phyloP scores from a whole-genome alignment of 2,113 vertebrate species.

The Campylorhamphus procurvoides region DNA sequence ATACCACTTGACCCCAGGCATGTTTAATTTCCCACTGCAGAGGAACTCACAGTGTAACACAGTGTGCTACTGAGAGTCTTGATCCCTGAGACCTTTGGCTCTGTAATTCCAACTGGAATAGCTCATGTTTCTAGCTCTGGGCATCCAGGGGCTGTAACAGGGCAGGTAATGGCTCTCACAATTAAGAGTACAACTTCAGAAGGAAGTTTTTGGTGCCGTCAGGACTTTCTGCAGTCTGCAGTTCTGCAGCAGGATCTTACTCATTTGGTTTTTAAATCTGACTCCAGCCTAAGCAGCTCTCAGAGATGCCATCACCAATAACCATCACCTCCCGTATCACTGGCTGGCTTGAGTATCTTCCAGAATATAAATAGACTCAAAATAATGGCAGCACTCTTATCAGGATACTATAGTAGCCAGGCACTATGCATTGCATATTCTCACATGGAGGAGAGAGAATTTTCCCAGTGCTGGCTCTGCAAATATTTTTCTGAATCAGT shows the following conservation, averaged over 20 bases:
- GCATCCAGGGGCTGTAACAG: background rate
- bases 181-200: background rate
- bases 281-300: background rate
- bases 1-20: background rate
- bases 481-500: background rate
- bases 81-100: background rate
- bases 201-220: background rate
- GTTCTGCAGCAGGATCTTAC: background rate
- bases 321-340: background rate
- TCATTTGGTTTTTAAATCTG: background rate
- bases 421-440: background rate
- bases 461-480: background rate
- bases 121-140: background rate
- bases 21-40: background rate
- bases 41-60: background rate
- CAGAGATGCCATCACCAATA: background rate
- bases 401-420: background rate
- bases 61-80: background rate
- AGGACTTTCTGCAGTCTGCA: background rate
- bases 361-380: background rate
- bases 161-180: background rate
- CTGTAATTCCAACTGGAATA: background rate
- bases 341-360: background rate
- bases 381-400: background rate
- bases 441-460: background rate